Base-by-base conservation (phyloP, 2,113 vertebrate species). In the Capreolus pygargus region DNA sequence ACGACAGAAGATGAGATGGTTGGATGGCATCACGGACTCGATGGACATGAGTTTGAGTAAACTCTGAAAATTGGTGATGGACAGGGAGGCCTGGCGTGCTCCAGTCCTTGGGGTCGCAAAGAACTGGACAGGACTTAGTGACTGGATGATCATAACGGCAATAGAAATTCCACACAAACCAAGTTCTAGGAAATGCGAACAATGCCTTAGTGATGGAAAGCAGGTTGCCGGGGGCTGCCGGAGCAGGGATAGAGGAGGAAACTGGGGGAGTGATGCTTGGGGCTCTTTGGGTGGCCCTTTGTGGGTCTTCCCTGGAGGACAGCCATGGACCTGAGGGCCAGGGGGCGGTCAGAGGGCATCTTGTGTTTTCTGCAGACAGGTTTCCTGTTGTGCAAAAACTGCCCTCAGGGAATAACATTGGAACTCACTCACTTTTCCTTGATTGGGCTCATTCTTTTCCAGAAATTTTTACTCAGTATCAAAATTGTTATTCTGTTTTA, bases 71-170 rank as follows among this genome's bases (percentile, higher is more conserved):
- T 6, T 36, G 64, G 19, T 0, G 19, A 70, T 70, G 64, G n/a
- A 70, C 9, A 23, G 19, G 2, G n/a, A 36, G 19, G 2, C 0
- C n/a, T 70, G n/a, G 64, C 1, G 0, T 11, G 64, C n/a, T 70
- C 9, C 64, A 3, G n/a, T 36, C 2, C 64, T 3, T 6, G 64
- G 64, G n/a, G 4, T 70, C 0, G 0, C 1, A 70, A 50, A 50
- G 64, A 36, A n/a, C 36, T 2, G 1, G 61, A 19, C 1, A 19
- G 0, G 1, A n/a, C 61, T n/a, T 33, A n/a, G 33, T 8, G 0
- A 67, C 30, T 67, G 27, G 6, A 14, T 13, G 6, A 28, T 28
- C 28, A 30, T 60, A 60, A 12, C 10, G 2, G 25, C 25, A 27
- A 27, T 27, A 58, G 57, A 58, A 27, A 58, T 27, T 27, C 57